Percentiles rank a stretch among this genome's conserved stretches.
Evolutionary conservation across 2,888 invertebrate genomes (phyloP).

Genomic region (Iselma pallidipennis): DNA sequence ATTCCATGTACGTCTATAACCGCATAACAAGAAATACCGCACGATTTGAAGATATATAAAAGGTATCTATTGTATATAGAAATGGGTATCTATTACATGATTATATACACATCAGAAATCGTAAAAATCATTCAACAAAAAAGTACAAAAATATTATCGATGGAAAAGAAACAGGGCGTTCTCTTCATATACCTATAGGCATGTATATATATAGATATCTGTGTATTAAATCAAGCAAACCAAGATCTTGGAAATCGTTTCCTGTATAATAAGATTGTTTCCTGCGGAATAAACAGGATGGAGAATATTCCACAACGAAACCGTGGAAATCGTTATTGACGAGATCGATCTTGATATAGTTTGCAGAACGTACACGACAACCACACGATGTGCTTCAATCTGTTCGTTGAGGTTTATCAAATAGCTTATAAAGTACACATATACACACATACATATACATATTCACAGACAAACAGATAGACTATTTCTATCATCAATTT

Average conservation of each 20-base stretch:
- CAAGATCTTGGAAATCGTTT: background rate
- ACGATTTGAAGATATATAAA: too few relatives aligned
- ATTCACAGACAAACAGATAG: background rate
- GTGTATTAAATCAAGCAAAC: background rate
- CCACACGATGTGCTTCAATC: background rate
- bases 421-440: background rate
- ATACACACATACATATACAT: background rate
- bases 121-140: too few relatives aligned
- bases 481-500: too few relatives aligned
- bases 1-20: conserved; percentile 22
- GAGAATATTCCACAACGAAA: background rate
- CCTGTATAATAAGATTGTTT: background rate
- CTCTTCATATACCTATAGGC: too few relatives aligned
- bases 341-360: background rate
- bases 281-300: background rate
- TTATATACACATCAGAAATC: too few relatives aligned
- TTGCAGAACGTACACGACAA: background rate
- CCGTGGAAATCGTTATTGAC: background rate
- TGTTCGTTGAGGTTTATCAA: conserved; percentile 1
- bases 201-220: too few relatives aligned
- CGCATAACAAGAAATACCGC: conserved; percentile 17
- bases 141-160: too few relatives aligned
- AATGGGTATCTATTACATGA: too few relatives aligned
- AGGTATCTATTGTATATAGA: too few relatives aligned
- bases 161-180: too few relatives aligned